Evolutionary conservation across 2,113 vertebrate genomes (phyloP), one percentile per base, ranked within the genome.

Genomic region (Harpagus bidentatus): DNA sequence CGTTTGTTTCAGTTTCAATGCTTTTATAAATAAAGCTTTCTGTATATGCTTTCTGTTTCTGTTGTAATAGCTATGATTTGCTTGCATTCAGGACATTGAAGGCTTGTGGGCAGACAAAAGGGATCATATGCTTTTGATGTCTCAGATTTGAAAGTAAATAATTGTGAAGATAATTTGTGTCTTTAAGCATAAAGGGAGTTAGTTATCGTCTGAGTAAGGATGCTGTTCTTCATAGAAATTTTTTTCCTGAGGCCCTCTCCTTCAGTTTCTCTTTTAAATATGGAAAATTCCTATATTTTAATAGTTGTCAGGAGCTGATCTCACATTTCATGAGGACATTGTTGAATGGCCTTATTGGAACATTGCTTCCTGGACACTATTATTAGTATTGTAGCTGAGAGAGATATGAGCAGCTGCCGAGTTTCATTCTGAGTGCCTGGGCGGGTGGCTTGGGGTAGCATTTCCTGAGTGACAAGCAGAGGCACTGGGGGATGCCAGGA

Each of bases 351-450:
- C 62, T 76, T 94, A 78, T 97, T 95, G 95, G 91, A 98, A 80
- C 95, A 38, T 88, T 94, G 90, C 93, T 98, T 98, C 97, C 97
- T 97, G 94, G 80, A 71, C 95, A 87, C 98, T 98, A 98, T 98
- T 98, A 96, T 97, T 97, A 97, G 98, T 93, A 79, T 80, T 50
- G 50, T 82, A 88, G 90, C 73, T 7, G 32, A 83, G 88, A 67
- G 95, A 98, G 97, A 76, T 97, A 93, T 71, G 96, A 98, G 20
- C 97, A 97, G 98, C 97, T 97, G 97, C 91, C 0, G 48, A 82
- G 65, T 80, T 98, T 96, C 19, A 12, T 82, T 91, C 69, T 18
- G 89, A 92, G 95, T 88, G 94, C 93, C 5, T 88, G 78, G 65
- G 76, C 96, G 96, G 94, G 86, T 62, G 93, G 97, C 93, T 94